Conservation (phyloP, 2,888 invertebrate genomes). For the Macrosiphum euphorbiae region DNA sequence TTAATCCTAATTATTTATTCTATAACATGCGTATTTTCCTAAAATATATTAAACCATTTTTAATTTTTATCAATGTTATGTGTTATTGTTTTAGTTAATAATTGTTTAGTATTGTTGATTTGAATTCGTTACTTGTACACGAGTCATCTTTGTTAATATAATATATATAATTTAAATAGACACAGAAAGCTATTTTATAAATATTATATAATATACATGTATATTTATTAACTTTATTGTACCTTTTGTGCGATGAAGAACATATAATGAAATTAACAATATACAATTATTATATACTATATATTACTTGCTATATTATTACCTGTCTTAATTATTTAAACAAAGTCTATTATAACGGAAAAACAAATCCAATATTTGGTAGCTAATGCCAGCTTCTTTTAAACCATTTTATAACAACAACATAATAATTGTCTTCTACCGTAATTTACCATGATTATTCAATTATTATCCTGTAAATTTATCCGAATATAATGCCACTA, state of each 20-base stretch:
- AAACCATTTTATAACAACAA: background rate
- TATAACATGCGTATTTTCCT: background rate
- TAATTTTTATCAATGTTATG: background rate
- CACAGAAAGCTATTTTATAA: background rate
- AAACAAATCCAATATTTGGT: background rate
- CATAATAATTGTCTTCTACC: background rate
- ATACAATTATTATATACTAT: background rate
- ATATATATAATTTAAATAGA: background rate
- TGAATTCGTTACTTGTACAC: background rate
- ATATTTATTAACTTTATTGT: background rate
- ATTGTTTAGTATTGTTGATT: background rate
- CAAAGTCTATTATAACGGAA: background rate
- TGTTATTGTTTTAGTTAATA: background rate
- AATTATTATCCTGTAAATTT: background rate
- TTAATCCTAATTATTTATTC: background rate
- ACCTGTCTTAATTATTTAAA: slow-evolving; percentile 4
- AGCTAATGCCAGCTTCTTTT: background rate
- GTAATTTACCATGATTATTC: background rate
- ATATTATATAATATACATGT: background rate
- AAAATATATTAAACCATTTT: background rate
- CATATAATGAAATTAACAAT: background rate
- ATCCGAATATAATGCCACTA: background rate
- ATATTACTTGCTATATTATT: background rate
- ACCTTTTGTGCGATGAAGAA: background rate
- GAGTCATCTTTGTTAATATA: background rate